A percentile compares a stretch with the other conserved stretches of the same genome.
Evolutionary conservation across 2,888 invertebrate species (phyloP).

Genomic region (Apamea monoglypha): DNA sequence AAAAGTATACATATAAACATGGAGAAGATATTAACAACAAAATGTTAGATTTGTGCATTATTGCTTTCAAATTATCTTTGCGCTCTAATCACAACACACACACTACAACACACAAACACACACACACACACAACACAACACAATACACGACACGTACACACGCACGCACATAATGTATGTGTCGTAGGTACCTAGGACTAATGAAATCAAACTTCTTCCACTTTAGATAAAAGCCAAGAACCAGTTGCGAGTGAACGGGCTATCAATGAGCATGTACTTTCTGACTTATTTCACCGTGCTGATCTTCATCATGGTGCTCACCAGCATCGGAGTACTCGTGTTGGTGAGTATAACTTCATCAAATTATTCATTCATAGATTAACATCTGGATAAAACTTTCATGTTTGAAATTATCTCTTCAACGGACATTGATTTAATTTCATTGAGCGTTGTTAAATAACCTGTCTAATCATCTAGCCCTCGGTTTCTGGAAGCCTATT

Average conservation of each 20-base stretch:
- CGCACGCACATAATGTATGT: too few species aligned
- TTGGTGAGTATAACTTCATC: slow-evolving; percentile 77
- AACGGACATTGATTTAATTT: not conserved
- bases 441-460: not conserved
- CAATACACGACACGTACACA: too few species aligned
- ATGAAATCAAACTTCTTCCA: slow-evolving; percentile 6
- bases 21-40: not conserved
- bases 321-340: slow-evolving; percentile 91
- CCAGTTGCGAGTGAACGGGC: slow-evolving; percentile 95
- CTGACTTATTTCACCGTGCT: slow-evolving; percentile 94
- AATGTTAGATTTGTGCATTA: not conserved
- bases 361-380: not conserved
- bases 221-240: slow-evolving; percentile 95
- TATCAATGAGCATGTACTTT: slow-evolving; percentile 94
- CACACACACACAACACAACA: too few species aligned
- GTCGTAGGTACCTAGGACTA: not conserved
- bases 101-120: too few species aligned
- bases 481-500: not conserved
- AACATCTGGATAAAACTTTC: not conserved
- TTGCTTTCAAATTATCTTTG: not conserved
- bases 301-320: slow-evolving; percentile 92
- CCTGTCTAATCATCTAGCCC: not conserved
- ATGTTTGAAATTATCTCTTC: not conserved
- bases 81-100: too few species aligned
- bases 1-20: not conserved